Evolutionary conservation across 1,140 invertebrate genomes (phyloP).

Genomic region (Lepidurus packardi): DNA sequence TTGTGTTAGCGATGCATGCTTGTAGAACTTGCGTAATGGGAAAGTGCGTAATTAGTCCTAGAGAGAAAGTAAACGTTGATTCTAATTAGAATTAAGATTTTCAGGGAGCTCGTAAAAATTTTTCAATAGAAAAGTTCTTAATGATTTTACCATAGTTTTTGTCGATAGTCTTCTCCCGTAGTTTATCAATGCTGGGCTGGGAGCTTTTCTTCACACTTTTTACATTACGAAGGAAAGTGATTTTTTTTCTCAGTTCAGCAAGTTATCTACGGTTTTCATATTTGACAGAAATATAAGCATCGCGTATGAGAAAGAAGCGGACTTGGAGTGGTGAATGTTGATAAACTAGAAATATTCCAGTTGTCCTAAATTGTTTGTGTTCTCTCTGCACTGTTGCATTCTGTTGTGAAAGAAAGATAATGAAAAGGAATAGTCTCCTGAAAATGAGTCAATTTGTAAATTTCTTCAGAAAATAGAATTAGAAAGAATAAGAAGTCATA

Average conservation of each 20-base stretch:
- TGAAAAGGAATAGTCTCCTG: background rate
- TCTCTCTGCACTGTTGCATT: background rate
- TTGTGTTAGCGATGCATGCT: background rate
- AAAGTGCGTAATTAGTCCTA: background rate
- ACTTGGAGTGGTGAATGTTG: background rate
- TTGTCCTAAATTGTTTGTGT: background rate
- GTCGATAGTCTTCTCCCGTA: background rate
- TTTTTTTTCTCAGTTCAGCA: background rate
- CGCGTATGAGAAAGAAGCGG: background rate
- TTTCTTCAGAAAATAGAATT: background rate
- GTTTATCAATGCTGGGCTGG: background rate
- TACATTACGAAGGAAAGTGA: background rate
- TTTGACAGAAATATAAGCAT: background rate
- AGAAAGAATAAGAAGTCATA: background rate
- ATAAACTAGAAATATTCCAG: background rate
- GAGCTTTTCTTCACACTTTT: background rate
- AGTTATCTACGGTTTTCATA: background rate
- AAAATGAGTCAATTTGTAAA: background rate
- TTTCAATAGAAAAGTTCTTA: background rate
- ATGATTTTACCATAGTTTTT: background rate
- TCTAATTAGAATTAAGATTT: background rate
- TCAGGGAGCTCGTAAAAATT: background rate
- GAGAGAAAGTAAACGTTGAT: background rate
- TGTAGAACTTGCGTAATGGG: background rate
- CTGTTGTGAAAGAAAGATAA: background rate